These are phyloP conservation scores for Thunnus thynnus DNA, from an alignment of 2,113 vertebrate genomes.

Conservation along the genomic window DNA sequence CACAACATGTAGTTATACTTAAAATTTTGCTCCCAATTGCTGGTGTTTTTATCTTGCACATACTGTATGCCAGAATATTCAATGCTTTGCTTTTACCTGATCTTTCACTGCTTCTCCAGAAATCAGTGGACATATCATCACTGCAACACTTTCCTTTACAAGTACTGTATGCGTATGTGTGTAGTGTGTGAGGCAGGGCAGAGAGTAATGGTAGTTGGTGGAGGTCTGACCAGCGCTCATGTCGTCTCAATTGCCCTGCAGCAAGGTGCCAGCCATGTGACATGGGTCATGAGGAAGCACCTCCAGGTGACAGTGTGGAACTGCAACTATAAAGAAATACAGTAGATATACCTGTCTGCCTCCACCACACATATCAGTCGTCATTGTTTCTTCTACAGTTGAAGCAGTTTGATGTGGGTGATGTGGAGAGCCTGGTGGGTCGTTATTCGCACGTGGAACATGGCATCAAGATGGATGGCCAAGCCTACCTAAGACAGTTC, in stretches of 20 bases:
- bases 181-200: constrained; percentile 78
- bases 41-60: too few relatives aligned
- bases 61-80: background rate
- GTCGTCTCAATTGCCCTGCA: constrained; percentile 82
- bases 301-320: constrained; percentile 79
- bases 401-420: constrained; percentile 86
- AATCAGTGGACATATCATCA: background rate
- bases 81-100: constrained; percentile 29
- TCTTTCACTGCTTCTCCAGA: background rate
- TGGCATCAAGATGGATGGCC: constrained; percentile 86
- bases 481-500: constrained; percentile 83
- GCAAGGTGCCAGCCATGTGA: constrained; percentile 84
- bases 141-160: constrained; percentile 3
- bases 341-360: background rate
- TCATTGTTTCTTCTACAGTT: constrained; percentile 63
- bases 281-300: constrained; percentile 87
- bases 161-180: constrained; percentile 23
- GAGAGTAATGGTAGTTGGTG: constrained; percentile 85
- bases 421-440: constrained; percentile 85
- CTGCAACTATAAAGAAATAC: constrained; percentile 17
- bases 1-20: background rate
- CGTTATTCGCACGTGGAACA: constrained; percentile 85
- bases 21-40: background rate
- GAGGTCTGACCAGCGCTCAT: constrained; percentile 86
- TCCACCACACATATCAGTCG: background rate